These are phyloP conservation scores for Aphyosemion australe DNA, from an alignment of 2,113 vertebrate genomes.

Conservation along the genomic window DNA sequence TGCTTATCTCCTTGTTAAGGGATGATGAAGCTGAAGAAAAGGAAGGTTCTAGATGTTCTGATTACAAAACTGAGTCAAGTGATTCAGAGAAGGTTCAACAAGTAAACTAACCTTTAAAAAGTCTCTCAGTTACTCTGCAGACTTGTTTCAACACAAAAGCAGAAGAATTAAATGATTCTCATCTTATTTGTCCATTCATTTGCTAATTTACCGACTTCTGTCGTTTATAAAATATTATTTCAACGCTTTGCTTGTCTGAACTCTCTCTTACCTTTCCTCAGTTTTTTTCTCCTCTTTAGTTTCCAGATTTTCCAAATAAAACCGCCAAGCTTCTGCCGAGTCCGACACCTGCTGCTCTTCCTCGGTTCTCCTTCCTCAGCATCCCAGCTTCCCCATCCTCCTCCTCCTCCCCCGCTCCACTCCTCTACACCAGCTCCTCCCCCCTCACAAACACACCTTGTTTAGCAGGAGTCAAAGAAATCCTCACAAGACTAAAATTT, in stretches of 20 bases:
- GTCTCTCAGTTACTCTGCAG: too few species aligned
- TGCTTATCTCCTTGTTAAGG: constrained; percentile 41
- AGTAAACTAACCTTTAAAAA: too few species aligned
- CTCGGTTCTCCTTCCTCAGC: constrained; percentile 4
- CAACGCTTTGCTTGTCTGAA: background rate
- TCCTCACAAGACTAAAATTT: too few species aligned
- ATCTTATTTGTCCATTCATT: too few species aligned
- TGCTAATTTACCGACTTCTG: too few species aligned
- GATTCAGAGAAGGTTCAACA: background rate
- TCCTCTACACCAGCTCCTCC: constrained; percentile 11
- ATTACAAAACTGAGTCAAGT: background rate
- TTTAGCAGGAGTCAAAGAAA: background rate
- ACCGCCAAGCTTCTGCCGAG: background rate
- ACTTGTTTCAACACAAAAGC: too few species aligned
- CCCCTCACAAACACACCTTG: background rate
- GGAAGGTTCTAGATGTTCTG: background rate
- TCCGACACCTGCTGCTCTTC: constrained; percentile 10
- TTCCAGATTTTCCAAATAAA: background rate
- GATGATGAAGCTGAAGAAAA: constrained; percentile 7
- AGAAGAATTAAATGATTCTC: too few species aligned
- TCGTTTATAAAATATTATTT: too few species aligned
- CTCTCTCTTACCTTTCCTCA: background rate
- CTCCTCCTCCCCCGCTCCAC: background rate
- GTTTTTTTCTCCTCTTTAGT: background rate
- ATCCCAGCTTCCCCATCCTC: constrained; percentile 2